These are phyloP conservation scores for Cremastinae sp. DNA, from an alignment of 2,888 invertebrate genomes.

Conservation along the genomic window DNA sequence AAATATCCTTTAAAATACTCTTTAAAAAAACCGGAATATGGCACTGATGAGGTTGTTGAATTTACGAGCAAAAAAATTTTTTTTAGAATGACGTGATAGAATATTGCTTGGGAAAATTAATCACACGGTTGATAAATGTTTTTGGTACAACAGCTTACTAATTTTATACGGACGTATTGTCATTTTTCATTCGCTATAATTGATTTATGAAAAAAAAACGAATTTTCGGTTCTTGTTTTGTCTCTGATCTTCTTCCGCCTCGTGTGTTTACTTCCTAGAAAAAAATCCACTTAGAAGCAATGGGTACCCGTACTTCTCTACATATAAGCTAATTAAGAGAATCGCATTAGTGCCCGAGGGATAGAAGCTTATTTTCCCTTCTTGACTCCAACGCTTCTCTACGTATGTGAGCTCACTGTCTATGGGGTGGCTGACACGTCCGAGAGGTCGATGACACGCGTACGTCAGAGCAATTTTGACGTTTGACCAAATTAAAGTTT, in stretches of 20 bases:
- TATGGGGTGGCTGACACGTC: slow-evolving; percentile 59
- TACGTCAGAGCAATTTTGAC: slow-evolving; percentile 32
- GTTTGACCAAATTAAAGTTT: background rate
- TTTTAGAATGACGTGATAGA: too few relatives aligned
- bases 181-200: background rate
- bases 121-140: too few relatives aligned
- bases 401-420: background rate
- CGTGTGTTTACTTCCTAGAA: slow-evolving; percentile 23
- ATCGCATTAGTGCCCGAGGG: slow-evolving; percentile 70
- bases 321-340: slow-evolving; percentile 72
- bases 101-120: too few relatives aligned
- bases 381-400: slow-evolving; percentile 1
- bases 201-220: background rate
- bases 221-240: background rate
- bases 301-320: slow-evolving; percentile 31
- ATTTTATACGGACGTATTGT: too few relatives aligned
- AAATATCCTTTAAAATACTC: too few relatives aligned
- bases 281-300: slow-evolving; percentile 46
- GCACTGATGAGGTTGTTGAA: too few relatives aligned
- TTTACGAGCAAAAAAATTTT: too few relatives aligned
- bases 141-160: too few relatives aligned
- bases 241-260: background rate
- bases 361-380: slow-evolving; percentile 40
- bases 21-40: too few relatives aligned
- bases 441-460: slow-evolving; percentile 71